Evolutionary conservation across 2,113 vertebrate species (phyloP).

Genomic region (Nesogale talazaci): DNA sequence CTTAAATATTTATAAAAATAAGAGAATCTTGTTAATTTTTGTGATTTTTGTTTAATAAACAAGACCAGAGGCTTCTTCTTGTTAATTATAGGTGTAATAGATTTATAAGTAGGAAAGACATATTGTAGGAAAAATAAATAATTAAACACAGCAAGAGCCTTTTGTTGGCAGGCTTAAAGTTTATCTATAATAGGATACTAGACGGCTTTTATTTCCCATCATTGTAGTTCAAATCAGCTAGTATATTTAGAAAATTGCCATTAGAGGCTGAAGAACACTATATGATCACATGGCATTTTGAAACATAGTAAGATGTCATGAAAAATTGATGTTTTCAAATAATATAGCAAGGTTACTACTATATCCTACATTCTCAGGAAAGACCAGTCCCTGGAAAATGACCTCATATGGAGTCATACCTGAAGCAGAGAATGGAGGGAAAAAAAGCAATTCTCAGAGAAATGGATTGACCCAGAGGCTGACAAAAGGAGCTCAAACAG

Average conservation of each 20-base stretch:
- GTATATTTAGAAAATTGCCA: background rate
- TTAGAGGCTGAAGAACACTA: background rate
- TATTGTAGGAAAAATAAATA: background rate
- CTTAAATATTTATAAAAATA: background rate
- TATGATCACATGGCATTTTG: background rate
- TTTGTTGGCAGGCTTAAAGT: background rate
- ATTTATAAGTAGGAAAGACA: background rate
- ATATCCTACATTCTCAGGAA: too few species aligned
- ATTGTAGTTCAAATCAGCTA: background rate
- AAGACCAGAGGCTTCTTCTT: background rate
- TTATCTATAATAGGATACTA: background rate
- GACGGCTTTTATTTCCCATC: background rate
- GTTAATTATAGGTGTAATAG: background rate
- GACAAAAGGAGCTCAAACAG: too few species aligned
- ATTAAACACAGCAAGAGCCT: background rate
- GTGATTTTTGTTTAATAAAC: background rate
- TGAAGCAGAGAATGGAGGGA: too few species aligned
- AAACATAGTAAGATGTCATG: background rate
- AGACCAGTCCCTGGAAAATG: too few species aligned
- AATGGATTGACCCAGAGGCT: too few species aligned
- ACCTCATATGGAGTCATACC: too few species aligned
- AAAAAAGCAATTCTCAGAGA: too few species aligned
- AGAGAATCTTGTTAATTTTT: constrained; percentile 5
- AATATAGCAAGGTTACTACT: background rate
- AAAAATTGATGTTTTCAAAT: background rate